Percentiles rank a stretch among this genome's conserved stretches.
phyloP scores from a whole-genome alignment of 1,140 invertebrate species.

The Achroia grisella region DNA sequence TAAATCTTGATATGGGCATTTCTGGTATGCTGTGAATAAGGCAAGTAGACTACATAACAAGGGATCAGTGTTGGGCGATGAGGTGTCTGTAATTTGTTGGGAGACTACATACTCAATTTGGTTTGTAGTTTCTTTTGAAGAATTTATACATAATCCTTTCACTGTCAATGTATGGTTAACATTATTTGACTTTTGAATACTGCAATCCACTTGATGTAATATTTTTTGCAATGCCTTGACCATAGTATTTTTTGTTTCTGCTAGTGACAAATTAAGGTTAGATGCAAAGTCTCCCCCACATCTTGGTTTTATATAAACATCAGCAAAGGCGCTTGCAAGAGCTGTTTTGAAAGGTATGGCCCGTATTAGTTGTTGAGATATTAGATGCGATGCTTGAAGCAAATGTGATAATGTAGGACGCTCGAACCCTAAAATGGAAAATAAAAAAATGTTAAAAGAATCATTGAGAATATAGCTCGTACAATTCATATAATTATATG shows the following conservation, averaged over 20 bases:
- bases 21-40: constrained; percentile 35
- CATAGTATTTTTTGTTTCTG: constrained; percentile 68
- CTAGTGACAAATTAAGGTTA: constrained; percentile 42
- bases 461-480: no score
- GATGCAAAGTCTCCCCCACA: constrained; percentile 70
- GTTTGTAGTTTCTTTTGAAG: constrained; percentile 20
- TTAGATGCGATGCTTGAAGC: constrained; percentile 77
- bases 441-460: neutral
- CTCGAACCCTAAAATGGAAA: constrained; percentile 65
- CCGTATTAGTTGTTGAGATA: constrained; percentile 77
- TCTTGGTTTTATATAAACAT: constrained; percentile 81
- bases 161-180: constrained; percentile 42
- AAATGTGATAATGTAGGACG: constrained; percentile 76
- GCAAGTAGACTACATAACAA: constrained; percentile 20
- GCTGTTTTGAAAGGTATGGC: constrained; percentile 74
- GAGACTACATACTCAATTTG: no score
- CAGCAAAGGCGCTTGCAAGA: constrained; percentile 75
- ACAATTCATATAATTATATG: no score
- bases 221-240: constrained; percentile 44
- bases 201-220: constrained; percentile 24
- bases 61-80: constrained; percentile 1
- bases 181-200: constrained; percentile 5
- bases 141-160: constrained; percentile 42
- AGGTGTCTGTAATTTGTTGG: neutral
- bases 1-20: constrained; percentile 1